Evolutionary conservation across 2,797 vertebrate genomes (phyloP).

Genomic region (Spea hammondii): DNA sequence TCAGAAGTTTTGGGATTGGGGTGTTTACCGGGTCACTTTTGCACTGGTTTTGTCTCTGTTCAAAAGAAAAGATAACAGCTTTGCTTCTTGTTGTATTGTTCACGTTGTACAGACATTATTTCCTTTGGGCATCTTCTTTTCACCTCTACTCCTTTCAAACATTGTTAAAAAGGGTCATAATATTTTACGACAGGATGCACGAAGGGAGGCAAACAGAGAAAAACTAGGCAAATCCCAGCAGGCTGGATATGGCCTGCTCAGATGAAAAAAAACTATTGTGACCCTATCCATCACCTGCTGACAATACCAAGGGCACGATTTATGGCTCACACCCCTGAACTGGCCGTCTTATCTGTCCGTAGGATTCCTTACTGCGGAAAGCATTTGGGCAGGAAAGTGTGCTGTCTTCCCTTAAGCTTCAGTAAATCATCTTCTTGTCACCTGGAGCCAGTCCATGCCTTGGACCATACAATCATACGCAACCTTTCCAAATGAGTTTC

Average conservation of each 20-base stretch:
- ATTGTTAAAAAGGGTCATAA: constrained; percentile 91
- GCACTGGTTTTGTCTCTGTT: constrained; percentile 46
- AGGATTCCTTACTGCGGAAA: constrained; percentile 68
- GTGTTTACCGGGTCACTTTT: constrained; percentile 39
- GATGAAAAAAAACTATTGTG: constrained; percentile 81
- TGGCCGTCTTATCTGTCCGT: constrained; percentile 69
- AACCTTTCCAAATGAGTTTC: neutral
- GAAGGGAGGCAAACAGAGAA: constrained; percentile 86
- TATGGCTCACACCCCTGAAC: constrained; percentile 78
- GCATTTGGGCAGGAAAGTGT: constrained; percentile 56
- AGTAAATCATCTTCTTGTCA: constrained; percentile 77
- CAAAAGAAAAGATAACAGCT: constrained; percentile 71
- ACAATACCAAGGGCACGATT: constrained; percentile 83
- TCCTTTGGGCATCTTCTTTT: constrained; percentile 75
- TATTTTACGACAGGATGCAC: constrained; percentile 98
- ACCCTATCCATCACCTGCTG: constrained; percentile 85
- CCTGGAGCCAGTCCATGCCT: constrained; percentile 67
- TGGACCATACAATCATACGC: neutral
- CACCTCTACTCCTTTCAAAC: constrained; percentile 52
- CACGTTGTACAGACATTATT: constrained; percentile 84
- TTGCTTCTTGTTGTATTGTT: constrained; percentile 77
- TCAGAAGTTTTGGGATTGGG: neutral
- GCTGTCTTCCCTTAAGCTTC: constrained; percentile 65
- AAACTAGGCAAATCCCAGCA: constrained; percentile 85
- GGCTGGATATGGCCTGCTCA: constrained; percentile 82